Conservation (phyloP, 1,140 invertebrate genomes). For the Bombus pyrosoma region DNA sequence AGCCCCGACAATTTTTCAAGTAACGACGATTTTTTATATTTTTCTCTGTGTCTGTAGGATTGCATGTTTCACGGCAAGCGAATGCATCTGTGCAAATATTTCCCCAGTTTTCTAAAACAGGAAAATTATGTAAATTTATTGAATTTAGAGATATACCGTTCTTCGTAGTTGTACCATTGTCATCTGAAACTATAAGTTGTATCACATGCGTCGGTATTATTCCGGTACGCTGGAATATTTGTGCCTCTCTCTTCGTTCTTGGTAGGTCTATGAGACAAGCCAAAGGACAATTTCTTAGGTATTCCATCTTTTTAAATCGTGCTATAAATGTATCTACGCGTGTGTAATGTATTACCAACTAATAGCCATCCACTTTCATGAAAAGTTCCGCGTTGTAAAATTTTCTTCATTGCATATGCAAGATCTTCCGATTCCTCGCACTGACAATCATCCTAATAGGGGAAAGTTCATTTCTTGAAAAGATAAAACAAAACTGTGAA, state of each 20-base stretch:
- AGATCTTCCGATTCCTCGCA: slow-evolving; percentile 58
- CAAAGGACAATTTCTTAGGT: not conserved
- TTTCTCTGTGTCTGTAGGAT: not conserved
- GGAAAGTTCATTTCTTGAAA: not conserved
- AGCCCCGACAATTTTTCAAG: slow-evolving; percentile 54
- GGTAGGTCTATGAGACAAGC: slow-evolving; percentile 72
- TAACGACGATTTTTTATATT: slow-evolving; percentile 38
- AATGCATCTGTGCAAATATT: not conserved
- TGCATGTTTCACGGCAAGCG: not conserved
- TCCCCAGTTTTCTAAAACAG: slow-evolving; percentile 14
- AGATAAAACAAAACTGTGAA: not conserved
- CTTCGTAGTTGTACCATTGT: not conserved
- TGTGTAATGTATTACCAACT: slow-evolving; percentile 65
- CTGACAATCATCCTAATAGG: slow-evolving; percentile 30
- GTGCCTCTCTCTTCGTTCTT: slow-evolving; percentile 79
- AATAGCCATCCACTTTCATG: slow-evolving; percentile 72
- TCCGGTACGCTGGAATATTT: slow-evolving; percentile 76
- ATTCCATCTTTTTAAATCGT: not conserved
- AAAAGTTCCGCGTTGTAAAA: slow-evolving; percentile 55
- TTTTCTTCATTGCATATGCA: slow-evolving; percentile 56
- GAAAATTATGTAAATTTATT: not conserved
- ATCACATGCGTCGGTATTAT: slow-evolving; percentile 83
- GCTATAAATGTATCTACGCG: not conserved
- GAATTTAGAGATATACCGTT: not conserved
- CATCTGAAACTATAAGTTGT: slow-evolving; percentile 72